phyloP scores from a whole-genome alignment of 2,113 vertebrate species.

The Caranx ignobilis region DNA sequence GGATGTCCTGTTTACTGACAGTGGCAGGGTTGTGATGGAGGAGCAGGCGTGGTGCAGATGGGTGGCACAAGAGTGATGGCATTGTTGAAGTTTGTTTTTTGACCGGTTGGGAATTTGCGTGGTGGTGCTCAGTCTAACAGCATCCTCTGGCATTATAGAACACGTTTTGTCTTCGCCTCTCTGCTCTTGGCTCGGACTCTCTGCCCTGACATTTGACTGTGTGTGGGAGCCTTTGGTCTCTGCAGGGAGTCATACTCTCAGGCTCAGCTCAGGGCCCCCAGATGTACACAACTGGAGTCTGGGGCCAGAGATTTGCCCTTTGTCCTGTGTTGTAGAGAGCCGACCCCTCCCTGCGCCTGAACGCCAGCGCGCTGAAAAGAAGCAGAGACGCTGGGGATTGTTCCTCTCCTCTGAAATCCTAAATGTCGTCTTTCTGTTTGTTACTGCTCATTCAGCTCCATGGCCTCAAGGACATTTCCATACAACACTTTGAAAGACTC shows the following conservation, averaged over 20 bases:
- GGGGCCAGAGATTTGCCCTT: slow-evolving; percentile 61
- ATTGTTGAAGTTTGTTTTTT: slow-evolving; percentile 11
- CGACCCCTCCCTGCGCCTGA: not conserved
- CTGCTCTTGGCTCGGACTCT: slow-evolving; percentile 22
- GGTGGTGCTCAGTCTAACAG: slow-evolving; percentile 35
- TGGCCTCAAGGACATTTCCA: slow-evolving; percentile 4
- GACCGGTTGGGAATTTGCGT: slow-evolving; percentile 68
- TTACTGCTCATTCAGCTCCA: slow-evolving; percentile 13
- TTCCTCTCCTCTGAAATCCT: slow-evolving; percentile 17
- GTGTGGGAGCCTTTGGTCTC: slow-evolving; percentile 66
- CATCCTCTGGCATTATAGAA: slow-evolving; percentile 52
- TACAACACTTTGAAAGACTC: slow-evolving; percentile 33
- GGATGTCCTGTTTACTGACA: not conserved
- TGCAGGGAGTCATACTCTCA: slow-evolving; percentile 42
- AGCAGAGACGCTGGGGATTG: slow-evolving; percentile 35
- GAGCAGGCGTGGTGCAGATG: not conserved
- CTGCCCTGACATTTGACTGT: slow-evolving; percentile 69
- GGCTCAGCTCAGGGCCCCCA: slow-evolving; percentile 45
- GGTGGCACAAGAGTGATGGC: not conserved
- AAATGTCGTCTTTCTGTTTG: slow-evolving; percentile 38
- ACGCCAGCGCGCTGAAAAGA: slow-evolving; percentile 40
- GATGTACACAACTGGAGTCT: slow-evolving; percentile 69
- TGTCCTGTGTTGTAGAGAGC: slow-evolving; percentile 41
- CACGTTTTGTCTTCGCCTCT: slow-evolving; percentile 60
- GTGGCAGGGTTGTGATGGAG: not conserved